These are phyloP conservation scores for Scolopax rusticola DNA, from an alignment of 2,797 vertebrate genomes.

Conservation along the genomic window DNA sequence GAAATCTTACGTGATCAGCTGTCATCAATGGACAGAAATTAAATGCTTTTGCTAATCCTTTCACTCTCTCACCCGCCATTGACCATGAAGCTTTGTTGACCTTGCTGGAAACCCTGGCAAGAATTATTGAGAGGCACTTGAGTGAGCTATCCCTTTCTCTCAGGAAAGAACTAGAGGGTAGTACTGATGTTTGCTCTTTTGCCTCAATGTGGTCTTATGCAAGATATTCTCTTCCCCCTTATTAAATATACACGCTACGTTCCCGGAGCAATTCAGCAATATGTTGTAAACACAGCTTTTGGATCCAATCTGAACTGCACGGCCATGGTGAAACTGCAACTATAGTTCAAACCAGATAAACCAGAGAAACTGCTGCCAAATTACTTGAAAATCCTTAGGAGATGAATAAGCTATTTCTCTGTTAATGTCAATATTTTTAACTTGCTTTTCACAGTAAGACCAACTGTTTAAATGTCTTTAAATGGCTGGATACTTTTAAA, in stretches of 20 bases:
- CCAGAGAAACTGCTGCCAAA: neutral
- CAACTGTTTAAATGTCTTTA: constrained; percentile 18
- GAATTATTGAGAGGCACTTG: constrained; percentile 57
- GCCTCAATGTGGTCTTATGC: neutral
- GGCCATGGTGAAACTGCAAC: neutral
- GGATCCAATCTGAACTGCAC: neutral
- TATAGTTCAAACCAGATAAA: constrained; percentile 6
- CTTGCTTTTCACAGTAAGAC: neutral
- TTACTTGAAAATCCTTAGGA: constrained; percentile 1
- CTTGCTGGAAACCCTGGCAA: constrained; percentile 50
- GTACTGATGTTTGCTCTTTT: constrained; percentile 54
- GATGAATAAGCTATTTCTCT: neutral
- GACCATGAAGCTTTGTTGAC: constrained; percentile 65
- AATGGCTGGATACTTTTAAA: constrained; percentile 25
- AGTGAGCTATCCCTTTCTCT: constrained; percentile 32
- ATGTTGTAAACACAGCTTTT: neutral
- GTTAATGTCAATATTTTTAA: neutral
- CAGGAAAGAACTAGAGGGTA: constrained; percentile 21
- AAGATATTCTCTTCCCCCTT: neutral
- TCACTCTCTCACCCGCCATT: constrained; percentile 34
- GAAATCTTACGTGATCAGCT: constrained; percentile 34
- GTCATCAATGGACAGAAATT: constrained; percentile 45
- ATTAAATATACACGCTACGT: neutral
- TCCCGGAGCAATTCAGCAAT: neutral
- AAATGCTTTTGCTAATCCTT: constrained; percentile 60